Evolutionary conservation across 2,113 vertebrate genomes (phyloP).

Genomic region (Phylloscopus whistleri): DNA sequence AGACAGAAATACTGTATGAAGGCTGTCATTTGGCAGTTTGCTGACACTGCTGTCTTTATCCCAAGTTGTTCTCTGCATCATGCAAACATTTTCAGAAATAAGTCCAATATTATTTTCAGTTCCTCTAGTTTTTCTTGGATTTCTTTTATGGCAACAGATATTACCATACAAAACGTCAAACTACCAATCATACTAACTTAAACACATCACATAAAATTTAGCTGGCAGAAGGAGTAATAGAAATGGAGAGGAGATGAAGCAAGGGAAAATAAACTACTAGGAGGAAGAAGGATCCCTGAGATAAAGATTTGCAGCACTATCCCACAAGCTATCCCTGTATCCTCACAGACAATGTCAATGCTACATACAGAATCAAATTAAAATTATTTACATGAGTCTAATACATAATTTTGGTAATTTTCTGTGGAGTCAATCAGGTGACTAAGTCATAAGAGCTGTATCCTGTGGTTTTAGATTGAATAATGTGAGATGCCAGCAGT

Average conservation of each 20-base stretch:
- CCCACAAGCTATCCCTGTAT: background rate
- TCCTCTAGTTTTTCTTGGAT: background rate
- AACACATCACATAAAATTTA: slow-evolving; percentile 2
- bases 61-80: background rate
- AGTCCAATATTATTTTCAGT: background rate
- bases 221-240: background rate
- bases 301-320: background rate
- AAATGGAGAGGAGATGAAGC: background rate
- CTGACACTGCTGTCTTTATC: background rate
- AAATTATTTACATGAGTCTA: background rate
- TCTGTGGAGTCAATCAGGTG: background rate
- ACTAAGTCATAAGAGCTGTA: background rate
- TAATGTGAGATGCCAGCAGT: background rate
- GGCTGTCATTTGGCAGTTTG: background rate
- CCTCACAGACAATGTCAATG: background rate
- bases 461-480: background rate
- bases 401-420: background rate
- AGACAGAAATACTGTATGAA: background rate
- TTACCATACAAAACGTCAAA: background rate
- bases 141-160: background rate
- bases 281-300: background rate
- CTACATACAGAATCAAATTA: background rate
- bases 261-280: background rate
- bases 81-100: background rate
- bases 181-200: background rate